Conservation (phyloP, 1,140 invertebrate species). For the Coptotermes formosanus region DNA sequence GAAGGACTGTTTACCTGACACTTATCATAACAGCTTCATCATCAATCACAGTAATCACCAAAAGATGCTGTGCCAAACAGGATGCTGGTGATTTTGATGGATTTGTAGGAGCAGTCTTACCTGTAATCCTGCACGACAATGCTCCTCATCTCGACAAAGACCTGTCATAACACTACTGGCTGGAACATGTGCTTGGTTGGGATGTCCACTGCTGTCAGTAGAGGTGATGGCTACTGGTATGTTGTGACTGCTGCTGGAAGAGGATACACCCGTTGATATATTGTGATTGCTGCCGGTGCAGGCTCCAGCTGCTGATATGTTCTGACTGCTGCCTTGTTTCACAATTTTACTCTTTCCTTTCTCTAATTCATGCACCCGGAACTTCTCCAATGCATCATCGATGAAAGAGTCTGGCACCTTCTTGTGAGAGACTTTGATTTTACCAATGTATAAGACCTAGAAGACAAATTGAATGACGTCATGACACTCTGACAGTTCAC, state of each 20-base stretch:
- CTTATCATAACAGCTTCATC: too few relatives aligned
- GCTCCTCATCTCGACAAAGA: not conserved
- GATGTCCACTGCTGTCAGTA: not conserved
- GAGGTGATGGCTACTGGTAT: not conserved
- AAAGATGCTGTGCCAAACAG: too few relatives aligned
- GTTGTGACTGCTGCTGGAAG: not conserved
- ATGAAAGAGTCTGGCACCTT: conserved; percentile 86
- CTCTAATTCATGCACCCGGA: conserved; percentile 74
- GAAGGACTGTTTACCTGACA: too few relatives aligned
- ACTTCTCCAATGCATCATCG: conserved; percentile 84
- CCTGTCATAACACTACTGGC: not conserved
- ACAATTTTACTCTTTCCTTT: conserved; percentile 44
- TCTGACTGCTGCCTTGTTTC: not conserved
- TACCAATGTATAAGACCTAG: conserved; percentile 83
- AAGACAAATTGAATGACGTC: not conserved
- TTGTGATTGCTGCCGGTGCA: too few relatives aligned
- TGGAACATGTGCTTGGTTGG: not conserved
- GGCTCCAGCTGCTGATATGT: not conserved
- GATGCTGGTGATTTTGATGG: too few relatives aligned
- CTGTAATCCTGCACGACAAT: not conserved
- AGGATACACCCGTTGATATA: too few relatives aligned
- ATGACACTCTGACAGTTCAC: not conserved
- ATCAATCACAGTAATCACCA: too few relatives aligned
- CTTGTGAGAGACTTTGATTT: conserved; percentile 79
- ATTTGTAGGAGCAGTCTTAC: not conserved